These are phyloP conservation scores for Andinoacara biseriatus DNA, from an alignment of 2,113 vertebrate genomes.

Conservation along the genomic window DNA sequence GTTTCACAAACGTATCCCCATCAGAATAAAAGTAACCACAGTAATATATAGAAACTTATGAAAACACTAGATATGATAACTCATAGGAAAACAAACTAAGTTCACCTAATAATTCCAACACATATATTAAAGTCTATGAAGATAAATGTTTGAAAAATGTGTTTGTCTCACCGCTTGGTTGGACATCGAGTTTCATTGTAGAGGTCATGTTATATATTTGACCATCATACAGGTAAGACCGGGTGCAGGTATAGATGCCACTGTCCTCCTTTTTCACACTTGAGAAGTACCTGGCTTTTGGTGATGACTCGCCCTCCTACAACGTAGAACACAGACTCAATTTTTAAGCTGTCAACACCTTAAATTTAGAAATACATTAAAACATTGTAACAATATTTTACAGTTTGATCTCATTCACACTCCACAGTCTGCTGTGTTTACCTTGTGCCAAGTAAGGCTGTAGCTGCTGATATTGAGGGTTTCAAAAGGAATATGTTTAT, in stretches of 20 bases:
- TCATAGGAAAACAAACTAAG: too few relatives aligned
- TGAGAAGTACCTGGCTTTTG: rapidly evolving
- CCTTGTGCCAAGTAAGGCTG: conserved; percentile 50
- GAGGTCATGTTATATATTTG: conserved; percentile 51
- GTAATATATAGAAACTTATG: too few relatives aligned
- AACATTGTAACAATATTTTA: neutral
- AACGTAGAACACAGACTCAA: neutral
- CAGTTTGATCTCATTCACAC: neutral
- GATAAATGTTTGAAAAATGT: neutral
- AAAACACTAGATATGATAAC: too few relatives aligned
- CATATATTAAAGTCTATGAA: neutral
- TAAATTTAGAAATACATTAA: neutral
- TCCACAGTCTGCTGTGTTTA: conserved; percentile 31
- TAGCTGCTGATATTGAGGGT: neutral
- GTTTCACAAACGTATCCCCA: too few relatives aligned
- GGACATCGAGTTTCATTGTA: neutral
- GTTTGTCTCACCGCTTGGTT: conserved; percentile 12
- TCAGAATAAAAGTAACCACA: too few relatives aligned
- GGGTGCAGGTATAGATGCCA: conserved; percentile 58
- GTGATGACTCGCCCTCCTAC: neutral
- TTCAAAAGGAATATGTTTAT: neutral
- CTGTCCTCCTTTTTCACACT: conserved; percentile 1
- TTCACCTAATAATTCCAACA: too few relatives aligned
- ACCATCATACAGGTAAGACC: conserved; percentile 39
- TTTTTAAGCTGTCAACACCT: neutral